Evolutionary conservation across 1,140 invertebrate genomes (phyloP), one percentile per base, ranked within the genome.

Genomic region (Cydia strobilella): DNA sequence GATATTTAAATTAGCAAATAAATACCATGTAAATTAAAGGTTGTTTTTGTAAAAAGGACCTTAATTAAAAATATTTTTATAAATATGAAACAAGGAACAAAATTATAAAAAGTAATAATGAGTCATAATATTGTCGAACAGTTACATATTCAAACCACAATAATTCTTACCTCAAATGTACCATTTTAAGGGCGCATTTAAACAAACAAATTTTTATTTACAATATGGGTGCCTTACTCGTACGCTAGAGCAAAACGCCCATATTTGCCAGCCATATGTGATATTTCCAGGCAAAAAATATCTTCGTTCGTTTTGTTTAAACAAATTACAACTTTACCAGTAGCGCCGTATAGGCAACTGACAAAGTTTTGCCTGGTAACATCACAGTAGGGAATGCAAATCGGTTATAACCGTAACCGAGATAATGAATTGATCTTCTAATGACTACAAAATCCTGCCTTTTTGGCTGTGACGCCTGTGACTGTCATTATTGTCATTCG

Each of bases 1-100:
- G 86, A 84, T 88, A 89, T 87, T 80, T 83, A 82, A 84, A 81
- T 77, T 82, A 85, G 84, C 76, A 83, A 90, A 90, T 90, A 90
- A 90, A 90, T 84, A 82, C 75, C 77, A 77, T 78, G 79, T 86
- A 87, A 82, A 78, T 66, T 72, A 77, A 65, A 18, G 72, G 66
- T 86, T 82, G 84, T 89, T 89, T 86, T 84, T 85, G 51, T 82
- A 27, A 31, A 59, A 23, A 6, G 9, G 54, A 59, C 54, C 54
- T 59, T 59, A 20, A 23, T n/a, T 59, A 23, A 7, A 59, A 59
- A 23, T 18, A 59, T 51, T 15, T 10, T n/a, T 9, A 59, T 20
- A 2, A 23, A 59, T 59, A 59, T 12, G 54, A 59, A 59, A 12
- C 54, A 59, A 59, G 10, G 18, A 23, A 12, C 6, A 2, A 23